A percentile compares a stretch with the other conserved stretches of the same genome.
These are phyloP conservation scores for Galeopsomyia nigrocyanea DNA, from an alignment of 2,888 invertebrate species.

Conservation along the genomic window DNA sequence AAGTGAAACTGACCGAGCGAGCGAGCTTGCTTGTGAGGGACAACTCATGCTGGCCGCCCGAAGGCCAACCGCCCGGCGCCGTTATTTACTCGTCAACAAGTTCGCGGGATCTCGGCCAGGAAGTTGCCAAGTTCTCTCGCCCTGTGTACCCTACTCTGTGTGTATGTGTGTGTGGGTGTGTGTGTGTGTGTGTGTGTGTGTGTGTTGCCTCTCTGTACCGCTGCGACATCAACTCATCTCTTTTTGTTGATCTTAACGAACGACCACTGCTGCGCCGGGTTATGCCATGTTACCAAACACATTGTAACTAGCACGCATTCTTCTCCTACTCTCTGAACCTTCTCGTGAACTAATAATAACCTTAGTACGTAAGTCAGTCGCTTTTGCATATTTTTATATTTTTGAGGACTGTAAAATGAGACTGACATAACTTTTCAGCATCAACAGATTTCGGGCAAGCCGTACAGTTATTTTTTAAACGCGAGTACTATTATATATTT, in stretches of 20 bases:
- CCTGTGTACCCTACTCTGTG: background rate
- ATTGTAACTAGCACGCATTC: background rate
- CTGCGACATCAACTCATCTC: background rate
- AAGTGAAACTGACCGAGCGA: constrained; percentile 17
- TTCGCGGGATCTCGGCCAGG: constrained; percentile 8
- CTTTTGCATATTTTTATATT: no score
- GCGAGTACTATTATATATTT: constrained; percentile 45
- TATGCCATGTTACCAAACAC: no score
- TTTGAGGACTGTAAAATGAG: no score
- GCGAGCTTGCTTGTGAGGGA: background rate
- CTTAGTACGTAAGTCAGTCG: no score
- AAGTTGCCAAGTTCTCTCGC: constrained; percentile 5
- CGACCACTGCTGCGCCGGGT: background rate
- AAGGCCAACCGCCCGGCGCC: constrained; percentile 4
- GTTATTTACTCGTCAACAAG: constrained; percentile 27
- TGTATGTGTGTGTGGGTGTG: no score
- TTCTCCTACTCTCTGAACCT: background rate
- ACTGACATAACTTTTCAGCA: no score
- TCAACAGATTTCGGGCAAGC: no score
- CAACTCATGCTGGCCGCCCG: constrained; percentile 2
- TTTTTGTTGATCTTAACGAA: constrained; percentile 13
- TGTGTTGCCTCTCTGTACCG: no score
- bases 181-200: no score
- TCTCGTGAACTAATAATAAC: no score
- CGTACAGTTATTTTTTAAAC: no score